These are phyloP conservation scores for Amblyraja radiata DNA, from an alignment of 2,797 vertebrate genomes.

Conservation along the genomic window DNA sequence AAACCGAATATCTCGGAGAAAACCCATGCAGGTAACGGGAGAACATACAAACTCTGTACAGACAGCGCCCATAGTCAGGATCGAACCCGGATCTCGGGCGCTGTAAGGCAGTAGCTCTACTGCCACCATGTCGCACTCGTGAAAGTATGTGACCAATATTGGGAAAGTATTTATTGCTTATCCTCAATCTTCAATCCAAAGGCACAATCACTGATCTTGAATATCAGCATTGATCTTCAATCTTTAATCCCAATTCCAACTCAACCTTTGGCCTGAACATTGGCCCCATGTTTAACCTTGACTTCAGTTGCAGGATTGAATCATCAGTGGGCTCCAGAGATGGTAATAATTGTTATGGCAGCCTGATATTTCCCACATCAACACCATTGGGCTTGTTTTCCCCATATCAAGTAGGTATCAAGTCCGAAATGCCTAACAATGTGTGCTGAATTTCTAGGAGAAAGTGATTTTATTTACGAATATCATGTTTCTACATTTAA, in stretches of 20 bases:
- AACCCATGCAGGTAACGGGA: no score
- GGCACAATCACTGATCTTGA: background rate
- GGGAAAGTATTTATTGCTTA: no score
- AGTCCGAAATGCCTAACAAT: no score
- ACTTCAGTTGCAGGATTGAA: background rate
- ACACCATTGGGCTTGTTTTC: background rate
- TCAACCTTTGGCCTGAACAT: no score
- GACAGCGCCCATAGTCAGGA: no score
- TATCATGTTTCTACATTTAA: background rate
- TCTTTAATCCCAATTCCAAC: background rate
- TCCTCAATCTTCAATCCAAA: background rate
- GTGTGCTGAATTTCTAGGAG: background rate
- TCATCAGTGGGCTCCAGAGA: background rate
- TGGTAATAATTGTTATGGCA: background rate
- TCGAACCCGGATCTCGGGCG: no score
- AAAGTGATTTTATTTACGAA: background rate
- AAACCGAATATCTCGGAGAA: no score
- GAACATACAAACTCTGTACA: no score
- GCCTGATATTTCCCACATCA: background rate
- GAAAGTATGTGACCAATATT: no score
- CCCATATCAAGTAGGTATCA: background rate
- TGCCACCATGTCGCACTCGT: no score
- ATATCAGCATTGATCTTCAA: background rate
- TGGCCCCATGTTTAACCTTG: background rate
- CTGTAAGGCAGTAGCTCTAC: no score